Evolutionary conservation across 2,888 invertebrate species (phyloP).

Genomic region (Aleiodes leptofemur): DNA sequence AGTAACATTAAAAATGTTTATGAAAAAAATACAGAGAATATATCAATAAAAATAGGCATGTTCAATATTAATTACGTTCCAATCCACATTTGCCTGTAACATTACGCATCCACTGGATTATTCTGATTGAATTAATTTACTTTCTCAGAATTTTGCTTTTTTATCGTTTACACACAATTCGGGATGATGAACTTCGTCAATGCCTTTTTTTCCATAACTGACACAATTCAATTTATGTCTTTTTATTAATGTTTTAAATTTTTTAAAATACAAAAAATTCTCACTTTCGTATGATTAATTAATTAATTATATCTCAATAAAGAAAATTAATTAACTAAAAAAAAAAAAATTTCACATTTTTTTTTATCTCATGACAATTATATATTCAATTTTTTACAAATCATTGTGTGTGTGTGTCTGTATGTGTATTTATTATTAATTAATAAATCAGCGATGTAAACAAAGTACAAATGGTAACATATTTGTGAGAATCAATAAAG

Average conservation of each 20-base stretch:
- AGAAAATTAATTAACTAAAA: too few species aligned
- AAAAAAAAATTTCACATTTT: too few species aligned
- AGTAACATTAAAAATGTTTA: neutral
- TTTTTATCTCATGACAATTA: too few species aligned
- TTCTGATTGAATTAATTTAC: conserved; percentile 25
- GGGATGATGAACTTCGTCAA: too few species aligned
- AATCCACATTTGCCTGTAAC: conserved; percentile 23
- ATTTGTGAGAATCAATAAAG: neutral
- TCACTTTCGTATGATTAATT: neutral
- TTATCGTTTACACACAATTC: too few species aligned
- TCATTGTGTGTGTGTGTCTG: neutral
- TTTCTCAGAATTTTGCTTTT: neutral
- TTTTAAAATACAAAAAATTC: neutral
- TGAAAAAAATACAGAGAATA: neutral
- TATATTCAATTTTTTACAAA: conserved; percentile 5
- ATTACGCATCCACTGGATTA: conserved; percentile 40
- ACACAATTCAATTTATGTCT: too few species aligned
- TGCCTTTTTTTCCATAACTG: too few species aligned
- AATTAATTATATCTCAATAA: too few species aligned
- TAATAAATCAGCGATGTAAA: neutral
- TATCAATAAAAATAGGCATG: neutral
- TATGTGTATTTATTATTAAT: neutral
- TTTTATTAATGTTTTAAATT: too few species aligned
- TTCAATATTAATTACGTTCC: neutral
- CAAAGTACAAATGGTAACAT: conserved; percentile 12